These are phyloP conservation scores for Forbesichthys agassizii DNA, from an alignment of 2,113 vertebrate species.

Conservation along the genomic window DNA sequence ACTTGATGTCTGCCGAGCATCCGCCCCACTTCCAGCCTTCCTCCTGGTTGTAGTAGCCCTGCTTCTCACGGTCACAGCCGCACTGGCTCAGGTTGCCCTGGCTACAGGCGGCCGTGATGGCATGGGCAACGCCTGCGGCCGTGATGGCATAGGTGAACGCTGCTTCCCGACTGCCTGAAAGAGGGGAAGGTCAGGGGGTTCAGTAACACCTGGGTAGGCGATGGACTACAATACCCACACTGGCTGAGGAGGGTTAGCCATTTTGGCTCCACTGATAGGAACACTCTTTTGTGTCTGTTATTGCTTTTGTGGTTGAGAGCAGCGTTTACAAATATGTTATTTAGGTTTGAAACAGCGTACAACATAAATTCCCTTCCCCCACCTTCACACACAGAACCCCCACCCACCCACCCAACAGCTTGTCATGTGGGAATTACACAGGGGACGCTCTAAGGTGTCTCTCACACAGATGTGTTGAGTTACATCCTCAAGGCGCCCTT, in stretches of 20 bases:
- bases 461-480: no score
- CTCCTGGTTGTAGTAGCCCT: slow-evolving; percentile 97
- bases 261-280: background rate
- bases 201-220: background rate
- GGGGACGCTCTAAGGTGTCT: no score
- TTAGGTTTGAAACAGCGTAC: no score
- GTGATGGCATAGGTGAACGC: slow-evolving; percentile 99
- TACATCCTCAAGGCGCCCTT: no score
- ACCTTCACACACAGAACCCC: no score
- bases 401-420: no score
- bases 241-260: background rate
- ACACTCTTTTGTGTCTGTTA: no score
- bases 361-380: no score
- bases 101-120: slow-evolving; percentile 96
- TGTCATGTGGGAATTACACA: no score
- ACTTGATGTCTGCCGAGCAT: slow-evolving; percentile 97
- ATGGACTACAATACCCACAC: background rate
- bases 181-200: slow-evolving; percentile 48
- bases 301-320: no score
- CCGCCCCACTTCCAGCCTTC: slow-evolving; percentile 99
- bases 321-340: no score
- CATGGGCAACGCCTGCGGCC: slow-evolving; percentile 93
- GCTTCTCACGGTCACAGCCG: slow-evolving; percentile 97
- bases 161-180: slow-evolving; percentile 94
- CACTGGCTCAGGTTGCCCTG: slow-evolving; percentile 98